Evolutionary conservation across 2,113 vertebrate genomes (phyloP), one percentile per base, ranked within the genome.

Genomic region (Corvus hawaiiensis): DNA sequence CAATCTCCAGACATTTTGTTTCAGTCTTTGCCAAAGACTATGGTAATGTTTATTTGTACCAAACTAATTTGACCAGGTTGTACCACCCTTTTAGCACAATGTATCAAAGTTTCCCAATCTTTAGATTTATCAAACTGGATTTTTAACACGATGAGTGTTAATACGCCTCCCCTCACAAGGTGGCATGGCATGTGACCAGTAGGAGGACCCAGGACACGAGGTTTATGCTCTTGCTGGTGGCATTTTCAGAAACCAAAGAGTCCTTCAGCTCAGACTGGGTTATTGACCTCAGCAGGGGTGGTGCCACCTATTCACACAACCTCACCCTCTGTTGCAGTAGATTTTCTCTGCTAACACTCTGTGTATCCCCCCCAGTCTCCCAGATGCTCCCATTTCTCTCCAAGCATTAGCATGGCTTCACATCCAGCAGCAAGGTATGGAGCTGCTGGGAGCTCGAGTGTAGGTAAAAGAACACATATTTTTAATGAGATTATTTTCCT

Each of bases 21-120:
- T 92, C 43, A 79, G n/a, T 39, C 33, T 84, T 80, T 49, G 55
- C 7, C 32, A 51, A 56, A 62, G 37, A n/a, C 13, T 66, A 3
- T 1, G 1, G 76, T 8, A 61, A 80, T 12, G 5, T 20, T 37
- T 28, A 62, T 16, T 49, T 21, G 41, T 62, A 49, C 20, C 28
- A 79, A 84, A 58, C 7, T 21, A 5, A 52, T 71, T 32, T 14
- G 10, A 44, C 24, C 61, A 43, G 24, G 17, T 46, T 68, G 30
- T 35, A 46, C 22, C 43, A 58, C 2, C 3, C 1, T 3, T 52
- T 48, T 5, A 56, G 51, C 9, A 37, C 9, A 41, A 54, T 0
- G 1, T 16, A 24, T 13, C 16, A 41, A 67, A 59, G 23, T 46
- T 56, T 56, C 41, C 12, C 51, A 20, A 2, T 7, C 49, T 56